Evolutionary conservation across 2,888 invertebrate species (phyloP).

Genomic region (Rhamphomyia laevipes): DNA sequence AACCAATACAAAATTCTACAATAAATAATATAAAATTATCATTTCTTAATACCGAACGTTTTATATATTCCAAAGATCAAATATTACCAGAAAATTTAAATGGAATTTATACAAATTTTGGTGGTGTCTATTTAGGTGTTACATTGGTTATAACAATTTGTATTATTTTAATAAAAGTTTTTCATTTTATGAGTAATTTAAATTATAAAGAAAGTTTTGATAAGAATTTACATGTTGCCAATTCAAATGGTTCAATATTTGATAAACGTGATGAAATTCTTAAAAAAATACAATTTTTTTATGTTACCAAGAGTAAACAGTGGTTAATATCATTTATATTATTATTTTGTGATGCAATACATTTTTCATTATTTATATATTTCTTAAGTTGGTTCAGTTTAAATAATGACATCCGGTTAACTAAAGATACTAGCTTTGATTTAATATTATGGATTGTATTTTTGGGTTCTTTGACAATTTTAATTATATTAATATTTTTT

Average conservation of each 20-base stretch:
- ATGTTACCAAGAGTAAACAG: conserved; percentile 30
- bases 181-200: conserved; percentile 25
- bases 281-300: conserved; percentile 29
- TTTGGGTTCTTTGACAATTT: conserved; percentile 20
- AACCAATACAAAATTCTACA: background rate
- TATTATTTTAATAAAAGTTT: conserved; percentile 23
- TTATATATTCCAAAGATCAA: conserved; percentile 11
- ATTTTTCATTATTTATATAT: conserved; percentile 29
- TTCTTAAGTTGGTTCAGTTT: conserved; percentile 30
- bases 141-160: conserved; percentile 20
- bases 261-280: conserved; percentile 26
- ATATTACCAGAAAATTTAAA: conserved; percentile 14
- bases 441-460: conserved; percentile 29
- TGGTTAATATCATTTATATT: conserved; percentile 28
- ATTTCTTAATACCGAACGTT: no score
- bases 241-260: conserved; percentile 30
- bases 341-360: conserved; percentile 27
- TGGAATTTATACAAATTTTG: conserved; percentile 28
- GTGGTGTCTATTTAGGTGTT: conserved; percentile 25
- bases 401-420: conserved; percentile 24
- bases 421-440: conserved; percentile 19
- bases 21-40: background rate
- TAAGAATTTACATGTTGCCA: conserved; percentile 28
- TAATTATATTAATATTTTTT: conserved; percentile 20
- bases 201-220: conserved; percentile 28